Conservation (phyloP, 2,888 invertebrate species). For the Spialia ferax region DNA sequence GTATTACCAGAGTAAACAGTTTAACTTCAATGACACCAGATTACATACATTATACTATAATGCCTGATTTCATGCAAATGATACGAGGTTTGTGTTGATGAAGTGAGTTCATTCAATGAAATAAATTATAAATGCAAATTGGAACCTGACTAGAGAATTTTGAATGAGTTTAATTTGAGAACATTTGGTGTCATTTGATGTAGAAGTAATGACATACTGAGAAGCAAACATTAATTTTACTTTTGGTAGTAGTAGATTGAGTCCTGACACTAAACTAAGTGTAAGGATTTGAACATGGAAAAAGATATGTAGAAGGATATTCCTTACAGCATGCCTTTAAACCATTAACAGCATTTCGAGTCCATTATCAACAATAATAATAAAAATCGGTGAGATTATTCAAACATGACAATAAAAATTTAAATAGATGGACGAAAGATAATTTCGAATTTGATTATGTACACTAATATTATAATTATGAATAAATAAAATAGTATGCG, state of each 20-base stretch:
- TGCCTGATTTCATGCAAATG: conserved; percentile 75
- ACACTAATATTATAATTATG: neutral
- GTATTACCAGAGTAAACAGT: conserved; percentile 42
- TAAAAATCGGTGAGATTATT: neutral
- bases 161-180: conserved; percentile 50
- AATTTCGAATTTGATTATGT: neutral
- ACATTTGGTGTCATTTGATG: no score
- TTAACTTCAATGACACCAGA: conserved; percentile 45
- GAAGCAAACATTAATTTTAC: no score
- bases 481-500: neutral
- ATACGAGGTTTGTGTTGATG: conserved; percentile 58
- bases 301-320: no score
- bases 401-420: neutral
- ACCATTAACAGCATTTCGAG: neutral
- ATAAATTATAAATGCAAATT: conserved; percentile 84
- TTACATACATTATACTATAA: conserved; percentile 57
- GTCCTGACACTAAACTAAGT: no score
- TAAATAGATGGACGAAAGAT: neutral
- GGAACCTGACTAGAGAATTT: conserved; percentile 81
- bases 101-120: conserved; percentile 47
- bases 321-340: no score
- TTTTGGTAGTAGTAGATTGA: no score
- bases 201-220: no score
- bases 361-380: neutral
- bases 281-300: no score